Conservation (phyloP, 2,113 vertebrate genomes). For the Alligator mississippiensis region DNA sequence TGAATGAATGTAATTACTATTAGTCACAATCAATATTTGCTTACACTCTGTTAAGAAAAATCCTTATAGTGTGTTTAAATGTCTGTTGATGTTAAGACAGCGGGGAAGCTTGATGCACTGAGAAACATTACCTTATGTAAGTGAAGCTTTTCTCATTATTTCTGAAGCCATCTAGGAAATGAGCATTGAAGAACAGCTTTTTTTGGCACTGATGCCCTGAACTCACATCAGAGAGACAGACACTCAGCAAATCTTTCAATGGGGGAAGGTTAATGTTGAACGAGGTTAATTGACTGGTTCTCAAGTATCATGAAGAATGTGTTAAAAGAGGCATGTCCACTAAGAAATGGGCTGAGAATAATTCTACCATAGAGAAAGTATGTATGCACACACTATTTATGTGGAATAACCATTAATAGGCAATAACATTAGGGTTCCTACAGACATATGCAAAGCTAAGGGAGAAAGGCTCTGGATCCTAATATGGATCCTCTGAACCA, state of each 20-base stretch:
- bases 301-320: neutral
- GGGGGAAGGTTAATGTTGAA: conserved; percentile 18
- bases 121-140: conserved; percentile 62
- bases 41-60: conserved; percentile 68
- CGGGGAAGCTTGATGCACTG: conserved; percentile 22
- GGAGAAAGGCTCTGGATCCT: neutral
- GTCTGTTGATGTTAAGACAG: conserved; percentile 50
- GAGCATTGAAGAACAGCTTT: conserved; percentile 63
- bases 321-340: conserved; percentile 3
- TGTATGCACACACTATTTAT: neutral
- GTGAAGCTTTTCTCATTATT: conserved; percentile 56
- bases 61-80: conserved; percentile 63
- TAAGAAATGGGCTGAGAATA: neutral
- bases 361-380: neutral
- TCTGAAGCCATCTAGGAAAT: conserved; percentile 63
- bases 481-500: neutral
- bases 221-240: conserved; percentile 42
- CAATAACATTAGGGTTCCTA: neutral
- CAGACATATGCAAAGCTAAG: neutral
- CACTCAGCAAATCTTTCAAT: conserved; percentile 1
- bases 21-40: conserved; percentile 76
- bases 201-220: conserved; percentile 32
- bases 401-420: neutral
- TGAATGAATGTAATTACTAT: conserved; percentile 73
- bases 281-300: neutral